Conservation (phyloP, 2,113 vertebrate species). For the Lampris incognitus region DNA sequence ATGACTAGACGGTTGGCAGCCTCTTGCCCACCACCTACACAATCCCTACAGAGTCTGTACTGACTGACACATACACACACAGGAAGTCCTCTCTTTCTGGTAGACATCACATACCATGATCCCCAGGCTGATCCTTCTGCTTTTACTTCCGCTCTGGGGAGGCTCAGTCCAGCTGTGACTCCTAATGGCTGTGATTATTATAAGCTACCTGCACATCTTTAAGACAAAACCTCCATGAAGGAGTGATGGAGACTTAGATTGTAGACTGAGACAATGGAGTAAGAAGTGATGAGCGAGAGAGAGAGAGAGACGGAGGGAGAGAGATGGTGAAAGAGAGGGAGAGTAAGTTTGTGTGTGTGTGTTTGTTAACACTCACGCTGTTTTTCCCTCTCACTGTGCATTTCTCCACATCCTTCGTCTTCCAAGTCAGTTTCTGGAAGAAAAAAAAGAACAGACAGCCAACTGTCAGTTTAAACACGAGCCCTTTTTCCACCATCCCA, state of each 20-base stretch:
- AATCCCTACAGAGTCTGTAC: not conserved
- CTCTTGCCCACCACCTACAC: not conserved
- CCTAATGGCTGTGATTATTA: constrained; percentile 50
- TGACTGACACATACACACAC: constrained; percentile 1
- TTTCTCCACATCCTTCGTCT: constrained; percentile 85
- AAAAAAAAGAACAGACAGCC: constrained; percentile 57
- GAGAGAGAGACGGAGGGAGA: not conserved
- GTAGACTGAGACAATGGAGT: too few relatives aligned
- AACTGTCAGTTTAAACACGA: constrained; percentile 57
- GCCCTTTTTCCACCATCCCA: constrained; percentile 39
- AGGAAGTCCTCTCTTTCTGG: constrained; percentile 10
- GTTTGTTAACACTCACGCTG: constrained; percentile 79
- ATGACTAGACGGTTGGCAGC: not conserved
- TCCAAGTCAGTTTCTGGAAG: constrained; percentile 85
- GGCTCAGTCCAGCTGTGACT: not conserved
- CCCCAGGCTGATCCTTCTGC: constrained; percentile 25
- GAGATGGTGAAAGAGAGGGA: not conserved
- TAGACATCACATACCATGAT: constrained; percentile 39
- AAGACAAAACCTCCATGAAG: constrained; percentile 26
- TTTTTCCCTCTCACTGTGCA: constrained; percentile 86
- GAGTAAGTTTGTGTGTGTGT: not conserved
- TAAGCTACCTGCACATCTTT: constrained; percentile 39
- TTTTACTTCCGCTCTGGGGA: constrained; percentile 27
- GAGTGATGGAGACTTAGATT: not conserved
- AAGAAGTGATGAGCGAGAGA: not conserved